Percentiles rank a stretch among this genome's conserved stretches.
These are phyloP conservation scores for Hypomecis atomaria DNA, from an alignment of 2,888 invertebrate species.

Conservation along the genomic window DNA sequence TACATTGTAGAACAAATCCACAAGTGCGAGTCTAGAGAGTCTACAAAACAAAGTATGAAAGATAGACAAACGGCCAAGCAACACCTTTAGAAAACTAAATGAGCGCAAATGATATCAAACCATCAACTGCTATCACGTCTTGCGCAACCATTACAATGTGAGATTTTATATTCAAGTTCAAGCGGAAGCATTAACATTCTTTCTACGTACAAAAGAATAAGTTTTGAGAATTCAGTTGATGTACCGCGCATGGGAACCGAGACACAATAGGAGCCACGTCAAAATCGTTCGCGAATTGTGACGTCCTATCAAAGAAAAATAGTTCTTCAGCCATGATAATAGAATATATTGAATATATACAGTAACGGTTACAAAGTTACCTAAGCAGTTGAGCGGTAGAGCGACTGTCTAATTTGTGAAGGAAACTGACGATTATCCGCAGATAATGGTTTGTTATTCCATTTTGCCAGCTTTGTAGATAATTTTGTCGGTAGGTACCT, in stretches of 20 bases:
- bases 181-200: constrained; percentile 83
- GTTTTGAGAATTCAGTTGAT: constrained; percentile 76
- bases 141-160: constrained; percentile 72
- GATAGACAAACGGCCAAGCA: constrained; percentile 12
- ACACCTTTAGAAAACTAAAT: constrained; percentile 51
- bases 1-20: too few relatives aligned
- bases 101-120: constrained; percentile 55
- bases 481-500: neutral
- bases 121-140: constrained; percentile 55
- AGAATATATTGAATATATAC: constrained; percentile 31
- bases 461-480: neutral
- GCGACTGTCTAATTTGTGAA: neutral
- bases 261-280: constrained; percentile 69
- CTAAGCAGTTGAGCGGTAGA: neutral
- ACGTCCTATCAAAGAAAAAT: constrained; percentile 34
- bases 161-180: constrained; percentile 73
- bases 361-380: neutral
- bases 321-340: constrained; percentile 40
- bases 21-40: too few relatives aligned
- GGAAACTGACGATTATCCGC: neutral
- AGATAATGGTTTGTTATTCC: neutral
- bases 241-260: constrained; percentile 73
- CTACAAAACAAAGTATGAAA: neutral
- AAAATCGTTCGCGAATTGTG: constrained; percentile 46
- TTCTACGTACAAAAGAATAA: constrained; percentile 80